Evolutionary conservation across 2,797 vertebrate genomes (phyloP).

Genomic region (Masticophis lateralis): DNA sequence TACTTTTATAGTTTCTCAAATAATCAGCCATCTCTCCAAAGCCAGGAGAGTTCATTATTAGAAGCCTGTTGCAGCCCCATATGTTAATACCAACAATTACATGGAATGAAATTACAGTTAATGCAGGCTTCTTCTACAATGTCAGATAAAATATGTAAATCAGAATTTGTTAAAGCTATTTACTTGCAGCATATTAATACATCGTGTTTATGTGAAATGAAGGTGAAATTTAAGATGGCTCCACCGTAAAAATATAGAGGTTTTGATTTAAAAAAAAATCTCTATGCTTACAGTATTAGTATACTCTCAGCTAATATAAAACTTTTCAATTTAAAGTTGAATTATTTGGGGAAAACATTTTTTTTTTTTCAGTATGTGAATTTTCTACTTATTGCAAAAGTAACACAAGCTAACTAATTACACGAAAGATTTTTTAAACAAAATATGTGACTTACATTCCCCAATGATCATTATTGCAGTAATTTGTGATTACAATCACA

Average conservation of each 20-base stretch:
- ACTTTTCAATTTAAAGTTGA: background rate
- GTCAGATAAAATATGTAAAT: too few species aligned
- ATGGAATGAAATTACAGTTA: background rate
- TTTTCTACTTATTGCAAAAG: background rate
- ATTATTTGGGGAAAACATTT: background rate
- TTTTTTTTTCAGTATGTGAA: background rate
- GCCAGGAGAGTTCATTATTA: background rate
- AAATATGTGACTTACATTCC: background rate
- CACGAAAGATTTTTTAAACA: background rate
- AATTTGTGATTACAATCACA: background rate
- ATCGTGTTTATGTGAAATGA: background rate
- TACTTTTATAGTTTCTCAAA: background rate
- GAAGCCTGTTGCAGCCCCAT: background rate
- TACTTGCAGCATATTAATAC: background rate
- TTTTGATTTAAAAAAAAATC: background rate
- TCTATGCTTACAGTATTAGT: background rate
- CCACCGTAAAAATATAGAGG: background rate
- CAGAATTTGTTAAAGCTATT: background rate
- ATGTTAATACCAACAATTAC: background rate
- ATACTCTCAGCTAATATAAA: background rate
- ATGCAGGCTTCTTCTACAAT: background rate
- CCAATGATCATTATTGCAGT: background rate
- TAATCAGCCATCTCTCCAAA: background rate
- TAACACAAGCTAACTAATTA: background rate
- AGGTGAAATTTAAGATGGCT: background rate